Percentiles rank a stretch among this genome's conserved stretches.
These are phyloP conservation scores for Henricia sp. DNA, from an alignment of 53 echinoderm and acorn worm species.

Conservation along the genomic window DNA sequence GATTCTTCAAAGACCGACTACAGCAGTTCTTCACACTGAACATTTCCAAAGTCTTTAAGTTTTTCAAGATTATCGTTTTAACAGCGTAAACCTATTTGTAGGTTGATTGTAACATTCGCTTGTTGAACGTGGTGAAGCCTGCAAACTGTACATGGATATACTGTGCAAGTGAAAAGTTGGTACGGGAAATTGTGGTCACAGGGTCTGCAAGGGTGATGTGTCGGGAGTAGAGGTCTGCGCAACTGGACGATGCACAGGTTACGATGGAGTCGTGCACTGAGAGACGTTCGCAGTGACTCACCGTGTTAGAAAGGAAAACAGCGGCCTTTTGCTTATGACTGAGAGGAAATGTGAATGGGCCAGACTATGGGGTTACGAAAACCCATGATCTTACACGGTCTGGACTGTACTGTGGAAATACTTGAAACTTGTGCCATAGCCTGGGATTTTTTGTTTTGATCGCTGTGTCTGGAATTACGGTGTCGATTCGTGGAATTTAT, in stretches of 20 bases:
- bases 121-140: too few species aligned
- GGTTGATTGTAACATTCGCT: too few species aligned
- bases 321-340: not conserved
- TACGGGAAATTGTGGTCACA: too few species aligned
- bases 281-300: constrained; percentile 19
- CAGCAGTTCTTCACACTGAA: too few species aligned
- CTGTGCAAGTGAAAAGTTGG: too few species aligned
- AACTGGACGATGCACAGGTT: constrained; percentile 11
- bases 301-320: constrained; percentile 27
- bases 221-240: too few species aligned
- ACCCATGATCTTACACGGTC: not conserved
- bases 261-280: not conserved
- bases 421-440: not conserved
- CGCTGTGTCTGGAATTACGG: not conserved
- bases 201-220: too few species aligned
- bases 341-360: constrained; percentile 25
- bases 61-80: too few species aligned
- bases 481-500: not conserved
- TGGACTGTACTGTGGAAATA: not conserved
- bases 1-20: too few species aligned
- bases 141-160: too few species aligned
- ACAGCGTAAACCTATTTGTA: too few species aligned
- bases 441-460: not conserved
- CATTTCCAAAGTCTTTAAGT: too few species aligned
- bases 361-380: constrained; percentile 6